phyloP scores from a whole-genome alignment of 2,113 vertebrate species.

The Speoplatyrhinus poulsoni region DNA sequence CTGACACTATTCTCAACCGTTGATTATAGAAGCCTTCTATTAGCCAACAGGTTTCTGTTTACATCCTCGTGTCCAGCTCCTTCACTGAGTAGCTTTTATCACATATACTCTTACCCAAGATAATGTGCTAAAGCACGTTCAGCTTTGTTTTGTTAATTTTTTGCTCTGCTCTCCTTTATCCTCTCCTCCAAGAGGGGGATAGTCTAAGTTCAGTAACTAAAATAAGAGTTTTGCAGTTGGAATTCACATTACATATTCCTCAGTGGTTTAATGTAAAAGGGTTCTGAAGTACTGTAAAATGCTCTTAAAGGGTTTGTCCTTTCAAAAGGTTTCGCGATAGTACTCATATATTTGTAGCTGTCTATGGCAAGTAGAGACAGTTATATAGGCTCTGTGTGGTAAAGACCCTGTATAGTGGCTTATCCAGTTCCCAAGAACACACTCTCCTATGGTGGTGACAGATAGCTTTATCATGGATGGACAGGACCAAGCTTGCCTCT shows the following conservation, averaged over 20 bases:
- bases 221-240: conserved; percentile 42
- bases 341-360: neutral
- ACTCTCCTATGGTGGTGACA: conserved; percentile 43
- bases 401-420: conserved; percentile 23
- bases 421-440: conserved; percentile 50
- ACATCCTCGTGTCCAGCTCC: neutral
- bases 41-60: conserved; percentile 33
- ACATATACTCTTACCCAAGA: too few relatives aligned
- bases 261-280: too few relatives aligned
- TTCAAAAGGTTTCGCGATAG: neutral
- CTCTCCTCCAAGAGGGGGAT: conserved; percentile 21
- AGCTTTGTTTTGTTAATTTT: too few relatives aligned
- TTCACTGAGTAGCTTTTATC: neutral
- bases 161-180: neutral
- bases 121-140: too few relatives aligned
- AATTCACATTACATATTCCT: conserved; percentile 2
- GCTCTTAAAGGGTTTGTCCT: too few relatives aligned
- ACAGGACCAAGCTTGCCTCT: conserved; percentile 51
- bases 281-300: too few relatives aligned
- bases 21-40: conserved; percentile 33
- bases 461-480: conserved; percentile 37
- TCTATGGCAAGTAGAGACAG: conserved; percentile 12
- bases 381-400: neutral
- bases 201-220: conserved; percentile 20
- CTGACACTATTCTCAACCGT: conserved; percentile 36